phyloP scores from a whole-genome alignment of 2,888 invertebrate species.

The Monopis laevigella region DNA sequence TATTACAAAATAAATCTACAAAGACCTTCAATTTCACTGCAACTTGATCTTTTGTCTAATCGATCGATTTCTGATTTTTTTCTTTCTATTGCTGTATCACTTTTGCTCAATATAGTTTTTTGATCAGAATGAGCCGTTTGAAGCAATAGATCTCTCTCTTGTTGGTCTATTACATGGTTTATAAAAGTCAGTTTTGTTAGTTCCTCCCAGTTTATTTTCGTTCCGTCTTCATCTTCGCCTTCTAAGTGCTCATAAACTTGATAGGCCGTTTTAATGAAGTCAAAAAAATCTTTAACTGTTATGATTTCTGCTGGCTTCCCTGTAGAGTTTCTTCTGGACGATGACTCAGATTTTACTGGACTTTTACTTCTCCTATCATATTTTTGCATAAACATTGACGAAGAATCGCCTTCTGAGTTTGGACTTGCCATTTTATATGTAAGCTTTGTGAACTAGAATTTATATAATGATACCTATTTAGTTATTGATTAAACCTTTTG shows the following conservation, averaged over 20 bases:
- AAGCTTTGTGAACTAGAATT: neutral
- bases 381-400: slow-evolving; percentile 50
- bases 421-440: slow-evolving; percentile 38
- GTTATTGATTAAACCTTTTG: too few species aligned
- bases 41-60: slow-evolving; percentile 42
- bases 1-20: neutral
- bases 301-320: slow-evolving; percentile 66
- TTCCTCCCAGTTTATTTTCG: slow-evolving; percentile 62
- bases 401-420: slow-evolving; percentile 37
- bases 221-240: slow-evolving; percentile 47
- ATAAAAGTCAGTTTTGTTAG: slow-evolving; percentile 55
- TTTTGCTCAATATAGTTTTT: slow-evolving; percentile 43
- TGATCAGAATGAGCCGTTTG: slow-evolving; percentile 39
- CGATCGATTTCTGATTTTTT: slow-evolving; percentile 31
- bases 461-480: too few species aligned
- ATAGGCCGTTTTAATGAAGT: slow-evolving; percentile 78
- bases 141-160: slow-evolving; percentile 49
- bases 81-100: slow-evolving; percentile 40
- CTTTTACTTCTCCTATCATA: slow-evolving; percentile 30
- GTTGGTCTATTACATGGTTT: slow-evolving; percentile 55
- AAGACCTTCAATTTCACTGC: slow-evolving; percentile 50
- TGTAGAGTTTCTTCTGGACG: slow-evolving; percentile 32
- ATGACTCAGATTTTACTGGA: slow-evolving; percentile 30
- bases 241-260: slow-evolving; percentile 67
- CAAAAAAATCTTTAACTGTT: slow-evolving; percentile 75